Evolutionary conservation across 2,888 invertebrate genomes (phyloP).

Genomic region (Drosophila sordidapex): DNA sequence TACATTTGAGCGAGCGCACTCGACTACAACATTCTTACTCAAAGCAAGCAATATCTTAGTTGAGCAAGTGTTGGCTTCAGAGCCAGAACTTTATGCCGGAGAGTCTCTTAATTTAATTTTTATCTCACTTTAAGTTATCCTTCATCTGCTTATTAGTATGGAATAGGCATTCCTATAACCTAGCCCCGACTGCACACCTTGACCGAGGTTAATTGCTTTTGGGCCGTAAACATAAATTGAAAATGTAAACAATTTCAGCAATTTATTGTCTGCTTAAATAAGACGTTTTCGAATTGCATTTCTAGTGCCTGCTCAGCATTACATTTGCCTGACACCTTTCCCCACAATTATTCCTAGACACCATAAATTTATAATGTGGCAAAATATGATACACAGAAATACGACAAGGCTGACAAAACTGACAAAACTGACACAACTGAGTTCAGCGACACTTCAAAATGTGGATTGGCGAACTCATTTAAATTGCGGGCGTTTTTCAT

Average conservation of each 20-base stretch:
- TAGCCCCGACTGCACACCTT: slow-evolving; percentile 20
- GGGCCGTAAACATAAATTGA: slow-evolving; percentile 29
- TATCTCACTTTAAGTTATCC: slow-evolving; percentile 1
- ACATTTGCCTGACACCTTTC: slow-evolving; percentile 35
- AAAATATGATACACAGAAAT: slow-evolving; percentile 12
- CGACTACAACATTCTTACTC: too few relatives aligned
- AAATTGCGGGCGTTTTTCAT: neutral
- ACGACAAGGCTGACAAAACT: neutral
- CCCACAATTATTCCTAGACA: slow-evolving; percentile 1
- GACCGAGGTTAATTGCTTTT: slow-evolving; percentile 38
- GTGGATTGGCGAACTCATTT: neutral
- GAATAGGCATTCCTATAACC: neutral
- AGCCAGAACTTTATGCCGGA: neutral
- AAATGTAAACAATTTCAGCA: slow-evolving; percentile 47
- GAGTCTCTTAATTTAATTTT: slow-evolving; percentile 1
- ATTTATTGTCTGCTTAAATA: slow-evolving; percentile 27
- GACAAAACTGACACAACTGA: neutral
- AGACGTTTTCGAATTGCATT: slow-evolving; percentile 43
- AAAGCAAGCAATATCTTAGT: too few relatives aligned
- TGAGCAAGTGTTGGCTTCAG: neutral
- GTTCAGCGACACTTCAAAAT: slow-evolving; percentile 18
- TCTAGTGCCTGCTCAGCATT: slow-evolving; percentile 10
- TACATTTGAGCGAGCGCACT: too few relatives aligned
- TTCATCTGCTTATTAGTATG: slow-evolving; percentile 35
- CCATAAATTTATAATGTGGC: slow-evolving; percentile 30